Evolutionary conservation across 2,888 invertebrate genomes (phyloP).

Genomic region (Caenorhabditis drosophilae): DNA sequence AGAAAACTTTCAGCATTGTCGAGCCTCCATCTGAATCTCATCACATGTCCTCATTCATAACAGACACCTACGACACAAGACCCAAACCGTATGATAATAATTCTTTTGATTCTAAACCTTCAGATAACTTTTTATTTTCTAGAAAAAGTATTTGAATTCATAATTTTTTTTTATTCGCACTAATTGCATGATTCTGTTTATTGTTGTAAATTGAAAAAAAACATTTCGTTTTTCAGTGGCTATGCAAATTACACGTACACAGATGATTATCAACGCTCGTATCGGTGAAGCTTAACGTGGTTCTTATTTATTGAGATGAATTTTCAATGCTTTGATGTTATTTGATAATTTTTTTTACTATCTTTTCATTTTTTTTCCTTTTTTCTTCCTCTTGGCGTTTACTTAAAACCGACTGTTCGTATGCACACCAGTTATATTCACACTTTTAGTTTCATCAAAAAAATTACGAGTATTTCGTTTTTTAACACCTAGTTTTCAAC

Average conservation of each 20-base stretch:
- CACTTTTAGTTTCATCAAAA: neutral
- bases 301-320: no score
- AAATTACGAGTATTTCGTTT: conserved; percentile 5
- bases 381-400: neutral
- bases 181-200: neutral
- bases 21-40: conserved; percentile 55
- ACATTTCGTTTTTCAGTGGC: conserved; percentile 29
- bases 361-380: neutral
- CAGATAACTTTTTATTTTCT: neutral
- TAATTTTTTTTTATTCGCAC: neutral
- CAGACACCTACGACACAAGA: conserved; percentile 62
- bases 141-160: neutral
- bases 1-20: conserved; percentile 49
- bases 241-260: conserved; percentile 54
- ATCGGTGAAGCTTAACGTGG: conserved; percentile 43
- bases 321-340: neutral
- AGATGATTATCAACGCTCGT: conserved; percentile 52
- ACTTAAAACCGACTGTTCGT: neutral
- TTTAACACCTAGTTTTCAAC: no score
- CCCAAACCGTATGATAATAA: conserved; percentile 50
- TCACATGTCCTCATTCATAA: conserved; percentile 61
- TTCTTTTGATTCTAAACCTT: neutral
- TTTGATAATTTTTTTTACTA: neutral
- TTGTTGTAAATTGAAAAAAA: conserved; percentile 6
- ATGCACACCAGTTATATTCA: neutral